phyloP scores from a whole-genome alignment of 1,140 invertebrate species.

The Linepithema humile region DNA sequence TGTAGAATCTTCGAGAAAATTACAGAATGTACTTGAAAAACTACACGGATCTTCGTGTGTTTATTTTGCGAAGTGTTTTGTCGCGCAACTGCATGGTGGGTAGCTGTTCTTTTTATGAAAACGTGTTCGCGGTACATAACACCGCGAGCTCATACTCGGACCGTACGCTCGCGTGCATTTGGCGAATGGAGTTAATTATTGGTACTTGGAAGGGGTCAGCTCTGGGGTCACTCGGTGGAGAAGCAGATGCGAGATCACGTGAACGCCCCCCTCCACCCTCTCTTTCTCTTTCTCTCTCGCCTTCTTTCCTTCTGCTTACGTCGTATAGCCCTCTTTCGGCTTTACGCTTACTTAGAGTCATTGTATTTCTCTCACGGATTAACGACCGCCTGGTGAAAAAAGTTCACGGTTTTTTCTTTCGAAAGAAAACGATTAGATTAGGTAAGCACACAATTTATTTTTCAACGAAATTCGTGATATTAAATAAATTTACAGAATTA shows the following conservation, averaged over 20 bases:
- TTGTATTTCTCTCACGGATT: neutral
- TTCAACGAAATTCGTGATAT: no score
- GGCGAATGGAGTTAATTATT: slow-evolving; percentile 78
- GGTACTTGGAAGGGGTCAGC: slow-evolving; percentile 78
- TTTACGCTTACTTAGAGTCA: slow-evolving; percentile 16
- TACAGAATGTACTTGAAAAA: neutral
- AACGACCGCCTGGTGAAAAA: neutral
- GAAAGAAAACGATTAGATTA: neutral
- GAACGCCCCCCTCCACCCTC: slow-evolving; percentile 40
- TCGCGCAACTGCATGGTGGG: no score
- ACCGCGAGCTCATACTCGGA: slow-evolving; percentile 63
- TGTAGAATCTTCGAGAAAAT: no score
- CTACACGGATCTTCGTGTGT: neutral
- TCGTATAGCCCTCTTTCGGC: slow-evolving; percentile 10
- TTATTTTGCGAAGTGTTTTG: slow-evolving; percentile 12
- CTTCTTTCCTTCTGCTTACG: neutral
- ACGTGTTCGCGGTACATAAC: slow-evolving; percentile 59
- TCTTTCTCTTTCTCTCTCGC: slow-evolving; percentile 18
- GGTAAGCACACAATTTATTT: no score
- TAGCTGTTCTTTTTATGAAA: slow-evolving; percentile 69
- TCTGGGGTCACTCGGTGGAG: slow-evolving; percentile 72
- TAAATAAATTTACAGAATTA: no score
- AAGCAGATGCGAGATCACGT: slow-evolving; percentile 79
- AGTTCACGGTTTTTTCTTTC: neutral
- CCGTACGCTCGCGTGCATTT: slow-evolving; percentile 59